Conservation (phyloP, 1,140 invertebrate genomes). For the Drosophila lowei region DNA sequence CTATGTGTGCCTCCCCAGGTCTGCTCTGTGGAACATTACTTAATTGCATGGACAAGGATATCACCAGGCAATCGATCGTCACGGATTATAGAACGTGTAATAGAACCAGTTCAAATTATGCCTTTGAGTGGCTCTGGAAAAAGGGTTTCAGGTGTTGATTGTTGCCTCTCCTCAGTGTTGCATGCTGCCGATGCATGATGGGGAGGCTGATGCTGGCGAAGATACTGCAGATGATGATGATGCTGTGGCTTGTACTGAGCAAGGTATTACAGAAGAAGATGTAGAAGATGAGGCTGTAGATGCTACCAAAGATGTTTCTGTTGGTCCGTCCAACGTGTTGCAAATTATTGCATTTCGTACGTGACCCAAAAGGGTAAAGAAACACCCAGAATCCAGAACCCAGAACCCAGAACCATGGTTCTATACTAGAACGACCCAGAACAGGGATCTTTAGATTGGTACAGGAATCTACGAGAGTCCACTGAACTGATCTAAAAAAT, state of each 20-base stretch:
- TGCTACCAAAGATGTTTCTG: constrained; percentile 19
- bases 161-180: constrained; percentile 37
- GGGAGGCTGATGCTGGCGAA: not conserved
- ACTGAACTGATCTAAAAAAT: constrained; percentile 33
- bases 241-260: constrained; percentile 1
- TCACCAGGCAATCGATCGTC: constrained; percentile 76
- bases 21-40: constrained; percentile 56
- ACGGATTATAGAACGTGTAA: constrained; percentile 75
- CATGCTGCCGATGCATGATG: constrained; percentile 41
- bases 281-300: constrained; percentile 24
- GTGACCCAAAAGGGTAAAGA: constrained; percentile 27
- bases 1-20: constrained; percentile 6
- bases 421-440: too few species aligned
- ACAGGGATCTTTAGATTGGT: too few species aligned
- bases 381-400: too few species aligned
- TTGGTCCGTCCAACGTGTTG: constrained; percentile 61
- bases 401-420: too few species aligned
- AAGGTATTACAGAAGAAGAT: constrained; percentile 30
- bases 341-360: constrained; percentile 75
- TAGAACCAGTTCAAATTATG: constrained; percentile 66
- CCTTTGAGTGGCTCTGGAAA: constrained; percentile 16
- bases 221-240: constrained; percentile 35
- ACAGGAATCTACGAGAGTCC: not conserved
- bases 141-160: constrained; percentile 74
- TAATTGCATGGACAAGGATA: constrained; percentile 74